Evolutionary conservation across 23 tunicate genomes (phyloP), one percentile per base, ranked within the genome.

Genomic region (Pegea sp.): DNA sequence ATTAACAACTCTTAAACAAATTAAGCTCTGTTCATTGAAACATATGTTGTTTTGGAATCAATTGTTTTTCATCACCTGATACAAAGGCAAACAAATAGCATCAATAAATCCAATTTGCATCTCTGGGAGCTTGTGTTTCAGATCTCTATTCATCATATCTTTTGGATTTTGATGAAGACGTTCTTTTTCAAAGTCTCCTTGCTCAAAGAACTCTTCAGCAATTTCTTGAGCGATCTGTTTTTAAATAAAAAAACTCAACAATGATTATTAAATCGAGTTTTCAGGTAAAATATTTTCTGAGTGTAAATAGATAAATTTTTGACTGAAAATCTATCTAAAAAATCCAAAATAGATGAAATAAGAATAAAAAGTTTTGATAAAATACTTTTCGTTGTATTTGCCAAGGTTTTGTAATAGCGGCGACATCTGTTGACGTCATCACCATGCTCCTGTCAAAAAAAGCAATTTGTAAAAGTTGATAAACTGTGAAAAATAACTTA

Each of bases 331-430:
- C 13, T 8, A 8, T 8, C 11, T 8, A 8, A 8, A 38, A 38
- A 38, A 38, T 38, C 16, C 16, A 16, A 38, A 8, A 38, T 38
- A 8, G 11, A 38, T 38, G 16, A 38, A 38, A 38, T 38, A 38
- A n/a, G n/a, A n/a, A n/a, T n/a, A n/a, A n/a, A n/a, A n/a, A n/a
- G n/a, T n/a, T n/a, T n/a, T n/a, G n/a, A 11, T 44, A 24, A 26
- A 19, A 34, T 84, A 84, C 95, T 84, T 84, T 73, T 64, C 57
- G 42, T 63, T 84, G 71, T 5, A 84, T 57, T 7, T 19, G 58
- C 95, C 95, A 84, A 28, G 95, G 95, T 64, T 84, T 84, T 26
- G 76, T 67, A 32, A 84, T 84, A 0, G 95, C 95, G 59, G 95
- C 59, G 3, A 84, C 65, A 61, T 84, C 95, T 33, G 95, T 84